Base-by-base conservation (phyloP, 2,888 invertebrate species). In the Stictocephala bisonia region DNA sequence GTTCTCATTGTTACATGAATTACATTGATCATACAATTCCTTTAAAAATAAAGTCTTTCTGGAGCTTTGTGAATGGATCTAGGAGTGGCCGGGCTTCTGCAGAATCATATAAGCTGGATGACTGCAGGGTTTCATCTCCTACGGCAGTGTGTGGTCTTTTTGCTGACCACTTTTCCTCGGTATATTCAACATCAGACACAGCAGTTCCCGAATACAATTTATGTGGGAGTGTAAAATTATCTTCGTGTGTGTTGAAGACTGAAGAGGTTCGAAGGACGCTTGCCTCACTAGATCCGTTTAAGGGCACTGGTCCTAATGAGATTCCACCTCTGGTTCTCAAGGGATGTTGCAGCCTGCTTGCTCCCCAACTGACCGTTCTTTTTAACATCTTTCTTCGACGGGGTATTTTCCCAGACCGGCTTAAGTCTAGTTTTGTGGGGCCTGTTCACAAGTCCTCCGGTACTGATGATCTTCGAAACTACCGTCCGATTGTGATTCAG, bases 251-350 rank as follows among this genome's bases (percentile, higher is more conserved):
- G 4, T 56, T 56, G 27, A 27, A 26, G 7, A n/a, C 9, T 7
- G 22, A 56, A 2, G 56, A 56, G 24, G 29, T 56, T 58, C 2
- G 13, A 58, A 29, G 26, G 20, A 18, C 58, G 9, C 58, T 58
- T 2, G 3, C 29, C 27, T n/a, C 7, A 15, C 56, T 56, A 3
- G 31, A 58, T 58, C 18, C 1, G 2, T n/a, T 11, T 1, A 31
- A 58, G n/a, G 58, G 31, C 15, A 3, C 3, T 31, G 31, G 58
- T 11, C 58, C 58, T 18, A 31, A 58, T 18, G 18, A 18, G 2
- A 58, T 58, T 58, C 58, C 58, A 3, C 58, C 31, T 3, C 9
- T 6, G n/a, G 26, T 26, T 3, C 58, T 58, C 13, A 58, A 58
- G 18, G n/a, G 18, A 15, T 31, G 58, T n/a, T 3, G 18, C 9